Evolutionary conservation across 2,797 vertebrate species (phyloP).

Genomic region (Labroides dimidiatus): DNA sequence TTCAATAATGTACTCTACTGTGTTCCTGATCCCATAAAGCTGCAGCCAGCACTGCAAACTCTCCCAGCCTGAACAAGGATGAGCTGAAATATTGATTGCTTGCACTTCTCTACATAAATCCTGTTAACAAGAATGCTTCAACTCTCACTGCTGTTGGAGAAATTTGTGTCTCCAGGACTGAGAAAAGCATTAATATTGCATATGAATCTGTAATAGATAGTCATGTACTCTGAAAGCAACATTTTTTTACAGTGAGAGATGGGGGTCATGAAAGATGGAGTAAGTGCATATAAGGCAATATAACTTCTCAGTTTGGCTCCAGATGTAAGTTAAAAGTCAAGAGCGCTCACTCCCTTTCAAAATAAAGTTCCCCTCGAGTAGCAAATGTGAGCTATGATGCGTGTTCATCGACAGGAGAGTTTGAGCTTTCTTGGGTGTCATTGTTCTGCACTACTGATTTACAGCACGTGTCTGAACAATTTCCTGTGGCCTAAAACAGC

Average conservation of each 20-base stretch:
- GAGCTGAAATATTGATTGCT: slow-evolving; percentile 55
- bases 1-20: slow-evolving; percentile 48
- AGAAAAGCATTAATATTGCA: slow-evolving; percentile 37
- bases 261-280: slow-evolving; percentile 20
- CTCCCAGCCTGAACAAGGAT: slow-evolving; percentile 30
- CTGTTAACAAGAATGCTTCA: slow-evolving; percentile 39
- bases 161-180: slow-evolving; percentile 25
- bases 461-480: slow-evolving; percentile 34
- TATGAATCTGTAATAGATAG: slow-evolving; percentile 30
- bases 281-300: slow-evolving; percentile 50
- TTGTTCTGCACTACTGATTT: slow-evolving; percentile 65
- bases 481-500: slow-evolving; percentile 18
- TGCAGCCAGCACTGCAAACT: slow-evolving; percentile 33
- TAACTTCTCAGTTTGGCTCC: slow-evolving; percentile 20
- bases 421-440: slow-evolving; percentile 53
- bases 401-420: slow-evolving; percentile 42
- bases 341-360: slow-evolving; percentile 8
- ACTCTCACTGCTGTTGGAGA: slow-evolving; percentile 43
- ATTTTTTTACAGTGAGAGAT: slow-evolving; percentile 16
- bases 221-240: slow-evolving; percentile 35
- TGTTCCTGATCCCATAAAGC: slow-evolving; percentile 49
- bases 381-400: slow-evolving; percentile 59
- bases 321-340: slow-evolving; percentile 7
- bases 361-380: slow-evolving; percentile 30
- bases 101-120: slow-evolving; percentile 45